Percentiles rank a stretch among this genome's conserved stretches.
Conservation (phyloP, 1,140 invertebrate genomes). For the Lepidurus apus region DNA sequence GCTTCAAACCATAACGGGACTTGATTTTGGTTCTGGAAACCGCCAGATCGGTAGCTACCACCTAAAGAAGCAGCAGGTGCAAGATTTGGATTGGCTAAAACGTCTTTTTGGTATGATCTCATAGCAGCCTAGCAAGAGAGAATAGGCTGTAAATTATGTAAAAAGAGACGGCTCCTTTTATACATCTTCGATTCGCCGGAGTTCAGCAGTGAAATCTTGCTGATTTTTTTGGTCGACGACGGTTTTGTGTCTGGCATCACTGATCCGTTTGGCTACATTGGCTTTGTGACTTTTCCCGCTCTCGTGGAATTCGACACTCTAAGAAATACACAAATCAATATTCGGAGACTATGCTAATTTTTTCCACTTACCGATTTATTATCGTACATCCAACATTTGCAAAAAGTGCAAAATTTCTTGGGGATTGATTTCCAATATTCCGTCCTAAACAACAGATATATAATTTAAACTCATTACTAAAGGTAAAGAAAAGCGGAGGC, state of each 20-base stretch:
- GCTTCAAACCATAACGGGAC: slow-evolving; percentile 61
- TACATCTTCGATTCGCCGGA: slow-evolving; percentile 82
- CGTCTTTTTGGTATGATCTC: slow-evolving; percentile 73
- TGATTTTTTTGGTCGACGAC: slow-evolving; percentile 68
- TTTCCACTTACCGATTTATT: slow-evolving; percentile 77
- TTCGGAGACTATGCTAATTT: not conserved
- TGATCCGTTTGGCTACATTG: slow-evolving; percentile 81
- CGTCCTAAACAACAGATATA: slow-evolving; percentile 52
- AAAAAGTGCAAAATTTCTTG: slow-evolving; percentile 93
- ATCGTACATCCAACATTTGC: slow-evolving; percentile 96
- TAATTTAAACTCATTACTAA: not conserved
- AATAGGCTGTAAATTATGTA: slow-evolving; percentile 19
- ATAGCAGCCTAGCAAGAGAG: slow-evolving; percentile 58
- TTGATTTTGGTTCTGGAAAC: slow-evolving; percentile 41
- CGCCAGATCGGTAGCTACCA: slow-evolving; percentile 35
- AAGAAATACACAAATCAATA: slow-evolving; percentile 41
- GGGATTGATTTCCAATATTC: slow-evolving; percentile 97
- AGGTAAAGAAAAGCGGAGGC: not conserved
- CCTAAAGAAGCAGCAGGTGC: slow-evolving; percentile 39
- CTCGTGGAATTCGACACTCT: slow-evolving; percentile 93
- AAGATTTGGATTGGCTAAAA: slow-evolving; percentile 64
- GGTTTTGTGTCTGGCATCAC: slow-evolving; percentile 77
- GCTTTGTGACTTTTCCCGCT: slow-evolving; percentile 87
- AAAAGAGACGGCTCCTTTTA: slow-evolving; percentile 27
- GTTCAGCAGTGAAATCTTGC: slow-evolving; percentile 68